These are phyloP conservation scores for Notothenia coriiceps DNA, from an alignment of 2,113 vertebrate species.

Conservation along the genomic window DNA sequence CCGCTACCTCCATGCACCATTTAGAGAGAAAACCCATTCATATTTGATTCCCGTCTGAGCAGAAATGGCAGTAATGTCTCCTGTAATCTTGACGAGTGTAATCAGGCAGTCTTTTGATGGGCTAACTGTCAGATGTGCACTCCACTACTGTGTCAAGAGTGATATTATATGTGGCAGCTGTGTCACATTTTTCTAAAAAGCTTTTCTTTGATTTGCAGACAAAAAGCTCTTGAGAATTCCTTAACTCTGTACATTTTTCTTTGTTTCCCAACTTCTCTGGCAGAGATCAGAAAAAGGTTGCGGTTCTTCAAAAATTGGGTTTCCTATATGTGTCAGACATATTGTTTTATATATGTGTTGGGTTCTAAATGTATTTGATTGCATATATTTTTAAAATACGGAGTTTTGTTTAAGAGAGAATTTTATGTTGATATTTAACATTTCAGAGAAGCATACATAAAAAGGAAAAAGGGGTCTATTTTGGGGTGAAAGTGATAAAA, in stretches of 20 bases:
- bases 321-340: neutral
- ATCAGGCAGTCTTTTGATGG: constrained; percentile 79
- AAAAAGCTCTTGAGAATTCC: constrained; percentile 52
- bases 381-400: neutral
- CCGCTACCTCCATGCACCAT: constrained; percentile 56
- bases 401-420: neutral
- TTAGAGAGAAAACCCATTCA: constrained; percentile 68
- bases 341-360: constrained; percentile 10
- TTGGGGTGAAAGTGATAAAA: neutral
- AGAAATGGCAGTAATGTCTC: constrained; percentile 81
- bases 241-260: constrained; percentile 48
- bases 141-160: constrained; percentile 62
- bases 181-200: constrained; percentile 68
- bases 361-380: constrained; percentile 2
- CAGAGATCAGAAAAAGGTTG: neutral
- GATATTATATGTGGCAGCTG: constrained; percentile 76
- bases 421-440: neutral
- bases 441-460: neutral
- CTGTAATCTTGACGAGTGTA: constrained; percentile 76
- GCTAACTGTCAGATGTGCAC: constrained; percentile 56
- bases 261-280: constrained; percentile 49
- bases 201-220: constrained; percentile 73
- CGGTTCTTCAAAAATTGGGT: neutral
- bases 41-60: constrained; percentile 77
- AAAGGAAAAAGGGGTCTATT: neutral